phyloP scores from a whole-genome alignment of 2,113 vertebrate species.

The Centropristis striata region DNA sequence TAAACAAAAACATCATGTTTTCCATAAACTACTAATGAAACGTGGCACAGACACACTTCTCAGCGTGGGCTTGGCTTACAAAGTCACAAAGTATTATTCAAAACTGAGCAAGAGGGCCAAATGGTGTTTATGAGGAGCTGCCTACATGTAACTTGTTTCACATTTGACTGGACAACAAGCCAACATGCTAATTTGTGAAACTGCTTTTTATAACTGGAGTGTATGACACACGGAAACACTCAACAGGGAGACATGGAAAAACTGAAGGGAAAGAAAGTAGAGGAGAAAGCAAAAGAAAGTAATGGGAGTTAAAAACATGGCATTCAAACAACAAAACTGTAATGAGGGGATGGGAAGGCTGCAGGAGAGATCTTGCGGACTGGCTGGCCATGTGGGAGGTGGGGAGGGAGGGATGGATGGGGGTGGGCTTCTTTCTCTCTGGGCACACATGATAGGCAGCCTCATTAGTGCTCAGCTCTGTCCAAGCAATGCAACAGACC shows the following conservation, averaged over 20 bases:
- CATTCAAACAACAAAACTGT: conserved; percentile 52
- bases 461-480: conserved; percentile 79
- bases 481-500: conserved; percentile 64
- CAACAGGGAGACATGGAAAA: conserved; percentile 46
- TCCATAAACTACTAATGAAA: neutral
- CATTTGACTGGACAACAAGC: neutral
- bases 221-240: conserved; percentile 55
- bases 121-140: neutral
- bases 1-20: conserved; percentile 8
- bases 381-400: conserved; percentile 57
- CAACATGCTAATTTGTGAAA: conserved; percentile 9
- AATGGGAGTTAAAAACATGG: conserved; percentile 55
- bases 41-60: neutral
- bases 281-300: conserved; percentile 36
- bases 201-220: conserved; percentile 19
- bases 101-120: conserved; percentile 7
- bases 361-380: conserved; percentile 57
- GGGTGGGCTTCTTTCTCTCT: conserved; percentile 54
- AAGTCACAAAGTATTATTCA: neutral
- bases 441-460: conserved; percentile 67
- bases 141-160: neutral
- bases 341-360: conserved; percentile 67
- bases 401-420: conserved; percentile 9
- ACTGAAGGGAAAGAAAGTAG: conserved; percentile 34
- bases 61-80: neutral